Conservation (phyloP, 2,888 invertebrate species). For the Acrobeloides nanus region DNA sequence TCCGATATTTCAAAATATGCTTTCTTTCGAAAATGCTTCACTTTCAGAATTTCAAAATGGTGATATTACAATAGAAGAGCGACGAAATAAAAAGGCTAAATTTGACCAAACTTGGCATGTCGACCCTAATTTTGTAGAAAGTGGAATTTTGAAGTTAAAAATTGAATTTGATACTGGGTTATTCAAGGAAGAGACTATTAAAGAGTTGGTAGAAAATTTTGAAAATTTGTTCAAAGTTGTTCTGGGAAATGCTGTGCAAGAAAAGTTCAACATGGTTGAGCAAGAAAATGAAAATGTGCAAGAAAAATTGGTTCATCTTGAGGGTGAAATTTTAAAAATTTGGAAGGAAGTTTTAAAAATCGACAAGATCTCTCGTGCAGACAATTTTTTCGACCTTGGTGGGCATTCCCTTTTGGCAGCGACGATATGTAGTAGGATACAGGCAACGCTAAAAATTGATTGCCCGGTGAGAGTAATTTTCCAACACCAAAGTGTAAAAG, state of each 20-base stretch:
- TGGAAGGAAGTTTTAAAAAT: constrained; percentile 12
- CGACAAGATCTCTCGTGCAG: constrained; percentile 4
- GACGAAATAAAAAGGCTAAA: constrained; percentile 11
- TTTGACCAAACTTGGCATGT: constrained; percentile 29
- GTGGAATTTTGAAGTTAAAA: constrained; percentile 2
- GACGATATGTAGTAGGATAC: constrained; percentile 20
- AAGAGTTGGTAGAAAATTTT: constrained; percentile 6
- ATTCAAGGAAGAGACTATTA: constrained; percentile 9
- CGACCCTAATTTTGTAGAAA: constrained; percentile 3
- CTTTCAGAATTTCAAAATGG: neutral
- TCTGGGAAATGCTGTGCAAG: neutral
- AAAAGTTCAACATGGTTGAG: neutral
- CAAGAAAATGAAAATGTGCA: neutral
- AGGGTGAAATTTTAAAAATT: constrained; percentile 2
- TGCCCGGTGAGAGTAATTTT: constrained; percentile 11
- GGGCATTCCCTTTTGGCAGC: constrained; percentile 37
- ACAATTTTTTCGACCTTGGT: constrained; percentile 36
- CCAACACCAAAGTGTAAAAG: constrained; percentile 21
- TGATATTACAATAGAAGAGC: constrained; percentile 10
- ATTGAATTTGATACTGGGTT: constrained; percentile 22
- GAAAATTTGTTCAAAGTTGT: neutral
- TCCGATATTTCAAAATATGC: constrained; percentile 23
- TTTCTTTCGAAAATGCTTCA: constrained; percentile 18
- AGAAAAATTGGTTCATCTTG: constrained; percentile 1
- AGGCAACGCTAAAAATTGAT: constrained; percentile 7